Evolutionary conservation across 2,888 invertebrate genomes (phyloP).

Genomic region (Pristionchus entomophagus): DNA sequence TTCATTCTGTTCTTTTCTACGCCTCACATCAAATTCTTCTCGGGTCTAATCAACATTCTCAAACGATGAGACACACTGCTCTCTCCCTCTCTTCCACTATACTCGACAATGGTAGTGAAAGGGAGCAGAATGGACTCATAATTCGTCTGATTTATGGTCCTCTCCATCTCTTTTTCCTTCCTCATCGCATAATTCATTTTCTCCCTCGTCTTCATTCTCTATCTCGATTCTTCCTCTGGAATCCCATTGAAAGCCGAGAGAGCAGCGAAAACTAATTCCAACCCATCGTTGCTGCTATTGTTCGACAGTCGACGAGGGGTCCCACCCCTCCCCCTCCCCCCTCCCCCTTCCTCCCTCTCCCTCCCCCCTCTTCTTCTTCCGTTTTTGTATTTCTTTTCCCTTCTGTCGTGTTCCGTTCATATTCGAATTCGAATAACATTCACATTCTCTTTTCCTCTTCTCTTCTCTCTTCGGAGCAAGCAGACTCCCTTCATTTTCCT

Average conservation of each 20-base stretch:
- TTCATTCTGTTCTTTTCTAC: too few relatives aligned
- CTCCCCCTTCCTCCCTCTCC: background rate
- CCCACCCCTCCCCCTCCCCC: background rate
- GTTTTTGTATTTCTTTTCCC: slow-evolving; percentile 12
- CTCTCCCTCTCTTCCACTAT: too few relatives aligned
- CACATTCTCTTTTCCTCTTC: slow-evolving; percentile 39
- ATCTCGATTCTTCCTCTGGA: background rate
- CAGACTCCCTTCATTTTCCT: slow-evolving; percentile 2
- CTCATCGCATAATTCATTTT: background rate
- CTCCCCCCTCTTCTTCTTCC: background rate
- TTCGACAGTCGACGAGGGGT: background rate
- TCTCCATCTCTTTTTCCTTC: too few relatives aligned
- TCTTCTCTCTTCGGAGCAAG: background rate
- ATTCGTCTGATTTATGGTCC: background rate
- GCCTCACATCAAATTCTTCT: too few relatives aligned
- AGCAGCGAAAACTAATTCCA: slow-evolving; percentile 12
- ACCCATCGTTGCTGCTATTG: background rate
- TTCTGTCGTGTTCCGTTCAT: slow-evolving; percentile 20
- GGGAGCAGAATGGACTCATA: too few relatives aligned
- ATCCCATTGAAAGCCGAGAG: background rate
- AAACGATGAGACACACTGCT: too few relatives aligned
- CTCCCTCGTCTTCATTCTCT: background rate
- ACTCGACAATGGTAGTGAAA: too few relatives aligned
- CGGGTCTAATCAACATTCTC: too few relatives aligned
- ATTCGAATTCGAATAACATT: slow-evolving; percentile 35